Conservation (phyloP, 2,888 invertebrate species). For the Gastracanthus pulcherrimus region DNA sequence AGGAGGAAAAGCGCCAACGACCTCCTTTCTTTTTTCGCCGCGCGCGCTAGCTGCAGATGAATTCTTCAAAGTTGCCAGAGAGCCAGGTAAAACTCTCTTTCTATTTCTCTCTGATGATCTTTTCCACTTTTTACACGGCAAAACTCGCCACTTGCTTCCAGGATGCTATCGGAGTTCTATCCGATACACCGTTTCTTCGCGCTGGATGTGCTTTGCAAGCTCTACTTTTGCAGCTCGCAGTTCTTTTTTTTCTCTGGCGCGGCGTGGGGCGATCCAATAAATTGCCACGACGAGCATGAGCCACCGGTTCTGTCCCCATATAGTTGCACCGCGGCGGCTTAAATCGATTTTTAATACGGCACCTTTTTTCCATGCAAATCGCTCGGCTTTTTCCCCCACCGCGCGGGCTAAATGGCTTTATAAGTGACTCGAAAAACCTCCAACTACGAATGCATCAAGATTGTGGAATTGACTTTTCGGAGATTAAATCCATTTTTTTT, state of each 20-base stretch:
- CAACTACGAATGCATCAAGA: slow-evolving; percentile 40
- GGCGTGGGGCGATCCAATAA: too few relatives aligned
- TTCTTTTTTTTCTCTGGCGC: too few relatives aligned
- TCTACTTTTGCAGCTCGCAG: too few relatives aligned
- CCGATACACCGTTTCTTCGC: too few relatives aligned
- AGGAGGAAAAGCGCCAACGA: not conserved
- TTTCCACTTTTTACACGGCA: not conserved
- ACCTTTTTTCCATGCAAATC: slow-evolving; percentile 36
- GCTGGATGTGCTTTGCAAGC: too few relatives aligned
- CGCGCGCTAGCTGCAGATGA: not conserved
- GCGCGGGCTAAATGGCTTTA: slow-evolving; percentile 32
- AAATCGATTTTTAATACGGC: slow-evolving; percentile 52
- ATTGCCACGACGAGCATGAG: too few relatives aligned
- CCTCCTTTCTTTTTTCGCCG: not conserved
- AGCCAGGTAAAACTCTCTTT: not conserved
- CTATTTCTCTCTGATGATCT: too few relatives aligned
- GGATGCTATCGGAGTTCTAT: too few relatives aligned
- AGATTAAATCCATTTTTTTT: slow-evolving; percentile 28
- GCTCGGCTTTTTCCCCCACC: slow-evolving; percentile 6
- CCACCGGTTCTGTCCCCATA: too few relatives aligned
- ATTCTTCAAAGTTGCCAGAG: not conserved
- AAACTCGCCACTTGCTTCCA: not conserved
- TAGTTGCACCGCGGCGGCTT: slow-evolving; percentile 15
- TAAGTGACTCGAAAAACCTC: slow-evolving; percentile 31
- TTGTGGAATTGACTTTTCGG: slow-evolving; percentile 43